Percentiles rank a stretch among this genome's conserved stretches.
phyloP scores from a whole-genome alignment of 2,888 invertebrate genomes.

The Chouioia cunea region DNA sequence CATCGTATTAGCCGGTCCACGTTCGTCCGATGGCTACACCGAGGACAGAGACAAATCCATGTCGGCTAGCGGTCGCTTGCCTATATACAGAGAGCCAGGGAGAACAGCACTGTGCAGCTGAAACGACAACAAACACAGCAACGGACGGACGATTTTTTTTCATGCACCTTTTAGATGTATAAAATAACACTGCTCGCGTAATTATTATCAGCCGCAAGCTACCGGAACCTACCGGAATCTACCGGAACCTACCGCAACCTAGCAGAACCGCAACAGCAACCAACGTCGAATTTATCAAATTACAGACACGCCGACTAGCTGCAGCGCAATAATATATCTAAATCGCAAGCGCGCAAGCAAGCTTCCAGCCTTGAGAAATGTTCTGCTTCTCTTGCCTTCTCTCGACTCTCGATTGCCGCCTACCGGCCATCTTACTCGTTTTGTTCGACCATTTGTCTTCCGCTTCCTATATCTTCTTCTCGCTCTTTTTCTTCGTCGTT shows the following conservation, averaged over 20 bases:
- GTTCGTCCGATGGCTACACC: constrained; percentile 1
- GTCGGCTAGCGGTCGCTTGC: constrained; percentile 37
- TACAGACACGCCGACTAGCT: constrained; percentile 1
- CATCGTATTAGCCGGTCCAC: constrained; percentile 51
- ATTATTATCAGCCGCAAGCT: no score
- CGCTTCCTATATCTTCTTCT: no score
- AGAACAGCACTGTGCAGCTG: background rate
- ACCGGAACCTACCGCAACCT: constrained; percentile 23
- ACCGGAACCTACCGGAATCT: constrained; percentile 8
- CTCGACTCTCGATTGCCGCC: no score
- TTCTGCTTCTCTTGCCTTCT: no score
- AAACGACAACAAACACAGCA: constrained; percentile 7
- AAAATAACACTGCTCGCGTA: no score
- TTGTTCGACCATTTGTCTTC: no score
- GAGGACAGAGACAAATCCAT: constrained; percentile 37
- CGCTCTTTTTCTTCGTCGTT: no score
- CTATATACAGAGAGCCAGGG: constrained; percentile 6
- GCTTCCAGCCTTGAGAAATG: no score
- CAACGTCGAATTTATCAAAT: constrained; percentile 37
- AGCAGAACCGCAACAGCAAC: constrained; percentile 4
- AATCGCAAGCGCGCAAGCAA: constrained; percentile 4
- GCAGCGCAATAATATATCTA: constrained; percentile 29
- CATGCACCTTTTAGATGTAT: no score
- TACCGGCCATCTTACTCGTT: no score
- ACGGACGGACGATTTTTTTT: no score